These are phyloP conservation scores for Noctilio leporinus DNA, from an alignment of 2,113 vertebrate genomes.

Conservation along the genomic window DNA sequence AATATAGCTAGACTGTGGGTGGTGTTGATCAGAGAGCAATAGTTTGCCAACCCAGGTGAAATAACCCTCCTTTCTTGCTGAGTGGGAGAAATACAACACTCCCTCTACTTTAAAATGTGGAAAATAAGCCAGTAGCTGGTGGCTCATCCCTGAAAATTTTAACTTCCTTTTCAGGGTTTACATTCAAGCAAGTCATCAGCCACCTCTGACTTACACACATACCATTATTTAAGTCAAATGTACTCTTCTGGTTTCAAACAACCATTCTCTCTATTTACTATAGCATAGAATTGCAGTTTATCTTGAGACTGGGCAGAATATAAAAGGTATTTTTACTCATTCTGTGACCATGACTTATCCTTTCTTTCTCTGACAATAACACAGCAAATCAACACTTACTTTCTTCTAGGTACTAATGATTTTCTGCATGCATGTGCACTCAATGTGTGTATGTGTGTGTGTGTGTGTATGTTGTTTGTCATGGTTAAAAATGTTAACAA, in stretches of 20 bases:
- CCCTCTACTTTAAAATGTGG: neutral
- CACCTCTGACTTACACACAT: neutral
- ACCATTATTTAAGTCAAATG: neutral
- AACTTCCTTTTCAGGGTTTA: neutral
- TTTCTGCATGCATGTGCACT: neutral
- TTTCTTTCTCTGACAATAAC: neutral
- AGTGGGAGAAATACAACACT: neutral
- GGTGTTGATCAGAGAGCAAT: neutral
- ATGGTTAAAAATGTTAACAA: neutral
- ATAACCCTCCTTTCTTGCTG: neutral
- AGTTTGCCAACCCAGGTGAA: neutral
- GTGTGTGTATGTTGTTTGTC: neutral
- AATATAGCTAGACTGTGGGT: neutral
- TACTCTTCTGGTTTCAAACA: neutral
- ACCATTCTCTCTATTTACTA: neutral
- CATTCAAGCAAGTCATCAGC: neutral
- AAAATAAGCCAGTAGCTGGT: neutral
- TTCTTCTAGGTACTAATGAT: neutral
- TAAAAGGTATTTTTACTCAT: neutral
- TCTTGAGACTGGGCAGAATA: neutral
- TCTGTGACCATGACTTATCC: neutral
- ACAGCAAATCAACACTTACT: neutral
- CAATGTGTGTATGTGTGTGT: neutral
- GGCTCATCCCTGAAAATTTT: neutral
- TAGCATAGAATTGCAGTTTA: neutral